Base-by-base conservation (phyloP, 2,113 vertebrate species). In the Jacana jacana region DNA sequence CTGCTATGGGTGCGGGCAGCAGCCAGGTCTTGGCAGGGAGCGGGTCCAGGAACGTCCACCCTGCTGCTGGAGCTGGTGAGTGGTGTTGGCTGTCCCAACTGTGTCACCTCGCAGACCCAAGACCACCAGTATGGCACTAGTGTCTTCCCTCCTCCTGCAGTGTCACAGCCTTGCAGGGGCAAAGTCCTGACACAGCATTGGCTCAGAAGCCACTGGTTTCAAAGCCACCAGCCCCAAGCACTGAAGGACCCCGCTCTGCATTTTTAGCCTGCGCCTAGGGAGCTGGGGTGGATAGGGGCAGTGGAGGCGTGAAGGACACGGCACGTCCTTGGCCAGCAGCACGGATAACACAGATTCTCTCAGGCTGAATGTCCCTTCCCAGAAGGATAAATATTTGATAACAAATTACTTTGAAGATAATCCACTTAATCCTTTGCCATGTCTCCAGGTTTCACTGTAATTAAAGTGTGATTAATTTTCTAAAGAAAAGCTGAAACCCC, bases 361-460 rank as follows among this genome's bases (percentile, higher is more conserved):
- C 33, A 37, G 35, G 60, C 88, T 72, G 40, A 19, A 57, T 79
- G 42, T 84, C 57, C 39, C 39, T 90, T 86, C 92, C 91, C 92
- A 89, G 89, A 89, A 77, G 82, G 89, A 93, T 90, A 96, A 93
- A 91, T 94, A 96, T 93, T 96, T 95, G 73, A 79, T 89, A 94
- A 93, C 70, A 87, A 86, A 95, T 72, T 89, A 89, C 90, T 97
- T 95, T 86, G 94, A 93, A 95, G 86, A 81, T 93, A 96, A 96
- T 93, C 89, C 84, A 94, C 52, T 88, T 93, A 97, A 96, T 93
- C 84, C 80, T 95, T 91, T 70, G 71, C 87, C 72, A 77, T 88
- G 52, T 89, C 87, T 97, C 76, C 86, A 92, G 86, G 95, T 95
- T 96, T 95, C 86, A 76, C 66, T 86, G 88, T 96, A 97, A 96